Evolutionary conservation across 37 sponge, comb jelly and placozoan genomes (phyloP).

Genomic region (Chondrilla cf. caribensis): DNA sequence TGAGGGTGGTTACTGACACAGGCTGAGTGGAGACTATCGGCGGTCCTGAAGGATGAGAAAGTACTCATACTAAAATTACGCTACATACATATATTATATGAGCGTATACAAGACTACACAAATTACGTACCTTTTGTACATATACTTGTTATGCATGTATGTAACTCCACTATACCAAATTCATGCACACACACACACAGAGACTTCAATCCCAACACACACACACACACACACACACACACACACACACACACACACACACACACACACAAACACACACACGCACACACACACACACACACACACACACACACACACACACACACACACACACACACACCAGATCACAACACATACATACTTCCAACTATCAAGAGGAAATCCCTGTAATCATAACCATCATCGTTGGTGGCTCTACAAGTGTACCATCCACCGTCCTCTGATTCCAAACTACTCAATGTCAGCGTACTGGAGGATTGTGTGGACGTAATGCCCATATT

Average conservation of each 20-base stretch:
- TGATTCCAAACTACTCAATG: not conserved
- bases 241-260: slow-evolving; percentile 6
- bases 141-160: not conserved
- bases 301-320: slow-evolving; percentile 10
- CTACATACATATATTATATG: not conserved
- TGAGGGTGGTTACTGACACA: not conserved
- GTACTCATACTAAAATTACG: too few species aligned
- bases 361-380: not conserved
- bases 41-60: not conserved
- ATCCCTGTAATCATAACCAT: not conserved
- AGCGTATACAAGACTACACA: too few species aligned
- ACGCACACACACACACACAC: slow-evolving; percentile 20
- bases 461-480: not conserved
- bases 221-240: slow-evolving; percentile 8
- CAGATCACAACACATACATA: not conserved
- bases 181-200: slow-evolving; percentile 2
- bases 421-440: slow-evolving; percentile 6
- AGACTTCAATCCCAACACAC: too few species aligned
- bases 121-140: too few species aligned
- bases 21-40: not conserved
- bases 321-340: slow-evolving; percentile 1
- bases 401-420: not conserved
- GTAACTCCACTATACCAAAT: not conserved
- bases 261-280: too few species aligned
- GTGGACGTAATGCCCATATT: not conserved